These are phyloP conservation scores for Cheilosia pagana DNA, from an alignment of 2,888 invertebrate species.

Conservation along the genomic window DNA sequence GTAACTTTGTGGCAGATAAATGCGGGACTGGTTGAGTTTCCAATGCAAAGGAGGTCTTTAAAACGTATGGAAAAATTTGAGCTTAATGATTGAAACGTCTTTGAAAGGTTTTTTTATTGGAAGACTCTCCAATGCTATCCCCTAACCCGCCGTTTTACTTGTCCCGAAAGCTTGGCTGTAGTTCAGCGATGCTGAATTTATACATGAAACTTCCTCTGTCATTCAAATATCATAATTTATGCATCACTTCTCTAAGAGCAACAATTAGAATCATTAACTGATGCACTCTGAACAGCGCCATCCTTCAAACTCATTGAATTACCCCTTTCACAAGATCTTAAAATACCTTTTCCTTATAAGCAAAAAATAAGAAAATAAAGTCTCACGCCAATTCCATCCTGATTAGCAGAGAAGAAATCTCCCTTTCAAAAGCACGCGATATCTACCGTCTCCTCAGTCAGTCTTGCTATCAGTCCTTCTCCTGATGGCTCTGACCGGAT, in stretches of 20 bases:
- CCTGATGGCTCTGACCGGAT: slow-evolving; percentile 54
- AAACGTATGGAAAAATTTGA: too few relatives aligned
- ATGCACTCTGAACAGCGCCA: slow-evolving; percentile 39
- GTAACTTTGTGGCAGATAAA: not conserved
- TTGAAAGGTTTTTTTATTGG: too few relatives aligned
- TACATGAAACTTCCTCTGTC: too few relatives aligned
- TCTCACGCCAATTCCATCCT: slow-evolving; percentile 43
- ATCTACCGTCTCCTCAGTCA: slow-evolving; percentile 14
- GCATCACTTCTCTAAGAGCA: slow-evolving; percentile 51
- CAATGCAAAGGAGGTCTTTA: slow-evolving; percentile 16
- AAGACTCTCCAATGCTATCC: too few relatives aligned
- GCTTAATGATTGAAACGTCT: too few relatives aligned
- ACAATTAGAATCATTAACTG: slow-evolving; percentile 64
- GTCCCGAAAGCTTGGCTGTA: too few relatives aligned
- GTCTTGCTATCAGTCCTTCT: slow-evolving; percentile 12
- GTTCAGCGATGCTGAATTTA: too few relatives aligned
- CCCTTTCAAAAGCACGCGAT: not conserved
- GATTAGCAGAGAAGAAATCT: slow-evolving; percentile 48
- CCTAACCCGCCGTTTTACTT: too few relatives aligned
- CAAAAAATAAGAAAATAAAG: slow-evolving; percentile 36
- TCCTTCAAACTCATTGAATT: slow-evolving; percentile 33
- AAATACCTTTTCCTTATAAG: slow-evolving; percentile 37
- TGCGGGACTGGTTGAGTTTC: not conserved
- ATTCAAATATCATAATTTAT: slow-evolving; percentile 47
- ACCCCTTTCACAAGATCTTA: slow-evolving; percentile 51